These are phyloP conservation scores for Microcaecilia unicolor DNA, from an alignment of 2,797 vertebrate genomes.

Conservation along the genomic window DNA sequence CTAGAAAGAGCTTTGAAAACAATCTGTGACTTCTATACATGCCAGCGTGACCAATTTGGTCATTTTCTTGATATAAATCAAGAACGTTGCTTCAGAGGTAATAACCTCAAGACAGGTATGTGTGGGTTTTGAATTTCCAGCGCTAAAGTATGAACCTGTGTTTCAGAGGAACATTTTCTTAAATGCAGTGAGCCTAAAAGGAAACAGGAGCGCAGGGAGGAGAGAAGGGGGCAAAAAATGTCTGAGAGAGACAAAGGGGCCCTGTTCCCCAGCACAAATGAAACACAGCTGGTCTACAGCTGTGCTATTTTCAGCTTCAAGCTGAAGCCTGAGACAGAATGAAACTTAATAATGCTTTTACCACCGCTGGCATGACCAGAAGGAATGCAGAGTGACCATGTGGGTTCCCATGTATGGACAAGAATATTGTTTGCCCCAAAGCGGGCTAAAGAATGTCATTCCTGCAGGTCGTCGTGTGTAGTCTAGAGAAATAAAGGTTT, in stretches of 20 bases:
- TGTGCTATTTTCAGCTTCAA: constrained; percentile 28
- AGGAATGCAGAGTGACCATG: constrained; percentile 14
- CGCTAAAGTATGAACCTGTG: constrained; percentile 22
- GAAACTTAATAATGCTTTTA: constrained; percentile 17
- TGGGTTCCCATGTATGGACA: background rate
- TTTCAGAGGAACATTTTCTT: constrained; percentile 33
- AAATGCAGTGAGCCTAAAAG: constrained; percentile 15
- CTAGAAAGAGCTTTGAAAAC: background rate
- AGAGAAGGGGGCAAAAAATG: constrained; percentile 9
- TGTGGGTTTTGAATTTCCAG: constrained; percentile 6
- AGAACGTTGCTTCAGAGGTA: constrained; percentile 8
- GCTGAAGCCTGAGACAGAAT: constrained; percentile 26
- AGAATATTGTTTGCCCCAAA: background rate
- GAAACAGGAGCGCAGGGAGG: constrained; percentile 2
- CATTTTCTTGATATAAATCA: too few relatives aligned
- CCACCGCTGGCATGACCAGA: constrained; percentile 5
- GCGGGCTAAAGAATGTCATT: background rate
- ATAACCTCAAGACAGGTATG: constrained; percentile 1
- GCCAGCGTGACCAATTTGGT: constrained; percentile 7
- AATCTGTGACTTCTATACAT: background rate
- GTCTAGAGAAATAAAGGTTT: too few relatives aligned
- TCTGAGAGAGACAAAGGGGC: constrained; percentile 38
- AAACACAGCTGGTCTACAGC: constrained; percentile 49
- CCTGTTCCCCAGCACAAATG: constrained; percentile 40
- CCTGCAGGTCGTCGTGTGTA: too few relatives aligned